Evolutionary conservation across 2,113 vertebrate genomes (phyloP).

Genomic region (Bothrops jararaca): DNA sequence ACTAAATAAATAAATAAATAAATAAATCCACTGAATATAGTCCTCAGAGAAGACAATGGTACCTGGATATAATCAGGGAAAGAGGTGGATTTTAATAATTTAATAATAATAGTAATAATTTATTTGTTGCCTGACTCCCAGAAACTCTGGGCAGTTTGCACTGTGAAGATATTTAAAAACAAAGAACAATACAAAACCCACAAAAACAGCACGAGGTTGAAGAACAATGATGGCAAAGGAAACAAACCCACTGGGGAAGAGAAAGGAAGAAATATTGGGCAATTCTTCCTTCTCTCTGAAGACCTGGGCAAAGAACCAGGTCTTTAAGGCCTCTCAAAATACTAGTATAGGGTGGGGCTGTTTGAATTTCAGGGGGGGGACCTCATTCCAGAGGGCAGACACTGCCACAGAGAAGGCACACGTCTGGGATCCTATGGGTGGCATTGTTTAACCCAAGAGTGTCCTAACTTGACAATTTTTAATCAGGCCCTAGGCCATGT

Average conservation of each 20-base stretch:
- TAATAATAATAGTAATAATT: neutral
- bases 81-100: neutral
- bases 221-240: neutral
- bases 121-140: neutral
- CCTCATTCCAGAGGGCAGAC: neutral
- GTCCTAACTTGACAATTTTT: neutral
- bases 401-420: neutral
- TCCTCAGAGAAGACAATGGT: neutral
- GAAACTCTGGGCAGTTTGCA: neutral
- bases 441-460: neutral
- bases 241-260: neutral
- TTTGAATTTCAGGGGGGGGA: neutral
- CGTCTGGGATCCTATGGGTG: neutral
- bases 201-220: neutral
- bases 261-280: neutral
- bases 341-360: neutral
- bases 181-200: neutral
- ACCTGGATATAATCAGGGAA: neutral
- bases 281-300: neutral
- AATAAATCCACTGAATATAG: neutral
- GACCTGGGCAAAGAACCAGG: neutral
- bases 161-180: neutral
- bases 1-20: neutral
- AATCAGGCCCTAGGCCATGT: too few relatives aligned
- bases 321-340: too few relatives aligned